Base-by-base conservation (phyloP, 2,113 vertebrate genomes). In the Leuciscus idus region DNA sequence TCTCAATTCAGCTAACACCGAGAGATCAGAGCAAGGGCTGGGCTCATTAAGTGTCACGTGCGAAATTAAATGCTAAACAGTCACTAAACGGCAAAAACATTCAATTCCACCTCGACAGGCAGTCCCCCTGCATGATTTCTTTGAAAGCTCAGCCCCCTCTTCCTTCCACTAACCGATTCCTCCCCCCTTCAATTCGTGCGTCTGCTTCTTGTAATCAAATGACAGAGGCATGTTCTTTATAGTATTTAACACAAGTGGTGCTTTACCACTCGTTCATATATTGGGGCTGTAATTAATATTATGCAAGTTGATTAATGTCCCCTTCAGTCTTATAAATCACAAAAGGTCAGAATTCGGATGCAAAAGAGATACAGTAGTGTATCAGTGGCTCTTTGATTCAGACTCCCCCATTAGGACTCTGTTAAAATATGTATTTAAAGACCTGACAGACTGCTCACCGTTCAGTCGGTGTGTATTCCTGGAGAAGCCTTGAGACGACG, bases 361-460 rank as follows among this genome's bases (percentile, higher is more conserved):
- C 26, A 70, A 11, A 70, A 66, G 75, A 59, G 26, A 48, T 52
- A 85, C 73, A 30, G n/a, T 13, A 30, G 8, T 43, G 43, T 43
- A 9, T 43, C 23, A 9, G 43, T 11, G 23, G 59, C 55, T 57
- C 12, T 55, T 48, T 64, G 84, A 62, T 61, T 50, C 30, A 19
- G 23, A 30, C n/a, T 81, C 28, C 52, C 52, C 13, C 23, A 26
- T 75, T 52, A 39, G 68, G 6, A 23, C 36, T 66, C 21, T 73
- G 46, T 84, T 84, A 72, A 84, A 84, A 70, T 73, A 89, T 81
- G 75, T 48, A 74, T 86, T 46, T 75, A 84, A 89, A 86, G 64
- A 74, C 48, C 70, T 57, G 79, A 48, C 81, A 82, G 62, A 36
- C 23, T 12, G 36, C 61, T 46, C 70, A 62, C 6, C 57, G 6